Evolutionary conservation across 2,113 vertebrate genomes (phyloP).

Genomic region (Balaenoptera acutorostrata): DNA sequence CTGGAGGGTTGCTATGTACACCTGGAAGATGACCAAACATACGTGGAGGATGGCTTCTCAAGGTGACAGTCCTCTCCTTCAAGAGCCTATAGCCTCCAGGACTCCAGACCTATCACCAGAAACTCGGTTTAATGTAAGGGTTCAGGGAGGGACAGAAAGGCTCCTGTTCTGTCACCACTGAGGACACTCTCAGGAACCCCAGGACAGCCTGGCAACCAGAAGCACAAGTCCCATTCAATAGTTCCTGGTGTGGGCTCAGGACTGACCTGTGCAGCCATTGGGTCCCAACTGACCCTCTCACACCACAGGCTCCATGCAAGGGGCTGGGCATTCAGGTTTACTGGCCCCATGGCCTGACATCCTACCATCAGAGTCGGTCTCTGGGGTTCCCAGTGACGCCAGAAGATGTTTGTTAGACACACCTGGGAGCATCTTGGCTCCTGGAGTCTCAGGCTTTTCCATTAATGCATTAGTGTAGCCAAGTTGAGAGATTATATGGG

Average conservation of each 20-base stretch:
- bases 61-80: neutral
- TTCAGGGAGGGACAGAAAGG: neutral
- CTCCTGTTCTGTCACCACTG: neutral
- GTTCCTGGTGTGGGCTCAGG: neutral
- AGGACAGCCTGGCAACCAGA: neutral
- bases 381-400: slow-evolving; percentile 10
- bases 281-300: neutral
- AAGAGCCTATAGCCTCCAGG: neutral
- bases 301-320: neutral
- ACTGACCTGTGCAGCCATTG: fast-evolving
- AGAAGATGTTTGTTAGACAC: slow-evolving; percentile 18
- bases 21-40: neutral
- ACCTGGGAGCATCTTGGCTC: slow-evolving; percentile 50
- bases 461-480: slow-evolving; percentile 37
- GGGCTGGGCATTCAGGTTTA: neutral
- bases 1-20: neutral
- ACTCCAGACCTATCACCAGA: neutral
- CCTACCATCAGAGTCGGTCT: neutral
- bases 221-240: neutral
- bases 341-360: neutral
- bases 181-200: neutral
- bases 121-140: neutral
- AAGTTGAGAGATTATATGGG: neutral
- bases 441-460: slow-evolving; percentile 25
- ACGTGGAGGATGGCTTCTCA: neutral